phyloP scores from a whole-genome alignment of 2,888 invertebrate genomes.

The Caenorhabditis plicata region DNA sequence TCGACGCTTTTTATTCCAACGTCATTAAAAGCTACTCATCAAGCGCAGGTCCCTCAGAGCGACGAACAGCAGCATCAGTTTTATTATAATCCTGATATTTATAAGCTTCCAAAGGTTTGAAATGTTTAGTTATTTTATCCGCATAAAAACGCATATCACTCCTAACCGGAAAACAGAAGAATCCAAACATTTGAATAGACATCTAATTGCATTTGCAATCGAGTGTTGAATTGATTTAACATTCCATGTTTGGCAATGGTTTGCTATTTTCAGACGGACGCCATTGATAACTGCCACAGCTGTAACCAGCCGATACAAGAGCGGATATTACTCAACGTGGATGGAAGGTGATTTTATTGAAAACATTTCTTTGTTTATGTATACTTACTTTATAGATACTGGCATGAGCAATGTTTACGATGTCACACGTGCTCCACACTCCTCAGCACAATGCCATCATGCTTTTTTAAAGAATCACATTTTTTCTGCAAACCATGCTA shows the following conservation, averaged over 20 bases:
- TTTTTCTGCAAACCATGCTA: slow-evolving; percentile 59
- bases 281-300: slow-evolving; percentile 8
- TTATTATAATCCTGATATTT: background rate
- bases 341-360: slow-evolving; percentile 28
- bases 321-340: slow-evolving; percentile 18
- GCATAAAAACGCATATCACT: background rate
- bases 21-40: background rate
- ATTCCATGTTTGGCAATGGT: slow-evolving; percentile 6
- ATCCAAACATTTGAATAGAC: slow-evolving; percentile 17
- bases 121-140: background rate
- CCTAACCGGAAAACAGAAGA: slow-evolving; percentile 9
- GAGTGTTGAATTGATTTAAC: background rate
- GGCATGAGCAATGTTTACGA: slow-evolving; percentile 36
- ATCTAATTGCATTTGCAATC: slow-evolving; percentile 21
- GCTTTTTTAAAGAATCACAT: slow-evolving; percentile 45
- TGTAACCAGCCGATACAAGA: slow-evolving; percentile 36
- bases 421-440: slow-evolving; percentile 18
- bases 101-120: background rate
- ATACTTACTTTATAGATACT: slow-evolving; percentile 21
- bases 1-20: slow-evolving; percentile 11
- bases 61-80: no score
- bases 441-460: slow-evolving; percentile 32
- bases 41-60: no score
- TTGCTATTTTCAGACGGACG: slow-evolving; percentile 22
- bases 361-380: background rate